Conservation (phyloP, 1,140 invertebrate genomes). For the Sminthurides bifidus region DNA sequence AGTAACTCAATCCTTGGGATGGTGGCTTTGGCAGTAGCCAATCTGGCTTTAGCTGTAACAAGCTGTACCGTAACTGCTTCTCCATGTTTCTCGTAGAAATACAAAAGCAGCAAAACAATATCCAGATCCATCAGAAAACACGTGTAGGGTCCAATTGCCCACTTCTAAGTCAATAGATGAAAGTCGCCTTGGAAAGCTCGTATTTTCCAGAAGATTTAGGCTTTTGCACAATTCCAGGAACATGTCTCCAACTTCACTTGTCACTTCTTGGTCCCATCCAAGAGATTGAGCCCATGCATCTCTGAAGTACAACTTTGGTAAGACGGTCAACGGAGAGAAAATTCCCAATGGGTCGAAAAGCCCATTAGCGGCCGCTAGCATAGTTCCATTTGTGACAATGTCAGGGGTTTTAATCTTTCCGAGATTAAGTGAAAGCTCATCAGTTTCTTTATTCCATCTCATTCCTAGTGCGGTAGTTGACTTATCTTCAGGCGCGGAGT, state of each 20-base stretch:
- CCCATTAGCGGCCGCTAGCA: not conserved
- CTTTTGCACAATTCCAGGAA: not conserved
- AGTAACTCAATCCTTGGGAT: constrained; percentile 37
- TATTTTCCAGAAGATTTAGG: not conserved
- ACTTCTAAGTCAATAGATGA: not conserved
- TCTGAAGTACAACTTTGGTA: not conserved
- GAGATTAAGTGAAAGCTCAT: not conserved
- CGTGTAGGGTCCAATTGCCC: not conserved
- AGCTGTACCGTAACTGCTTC: not conserved
- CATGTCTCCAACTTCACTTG: not conserved
- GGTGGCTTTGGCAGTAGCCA: constrained; percentile 19
- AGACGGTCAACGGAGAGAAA: not conserved
- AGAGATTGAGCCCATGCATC: not conserved
- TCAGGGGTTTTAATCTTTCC: not conserved
- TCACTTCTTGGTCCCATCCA: not conserved
- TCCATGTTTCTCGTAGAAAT: not conserved
- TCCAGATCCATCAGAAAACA: not conserved
- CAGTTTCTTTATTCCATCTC: not conserved
- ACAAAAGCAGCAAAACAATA: not conserved
- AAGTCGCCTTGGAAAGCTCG: not conserved
- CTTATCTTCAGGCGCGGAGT: not conserved
- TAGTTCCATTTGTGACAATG: not conserved
- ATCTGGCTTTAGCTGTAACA: not conserved
- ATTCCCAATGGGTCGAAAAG: not conserved
- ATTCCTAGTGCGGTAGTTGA: too few relatives aligned